Base-by-base conservation (phyloP, 2,888 invertebrate species). In the Philereme vetulata region DNA sequence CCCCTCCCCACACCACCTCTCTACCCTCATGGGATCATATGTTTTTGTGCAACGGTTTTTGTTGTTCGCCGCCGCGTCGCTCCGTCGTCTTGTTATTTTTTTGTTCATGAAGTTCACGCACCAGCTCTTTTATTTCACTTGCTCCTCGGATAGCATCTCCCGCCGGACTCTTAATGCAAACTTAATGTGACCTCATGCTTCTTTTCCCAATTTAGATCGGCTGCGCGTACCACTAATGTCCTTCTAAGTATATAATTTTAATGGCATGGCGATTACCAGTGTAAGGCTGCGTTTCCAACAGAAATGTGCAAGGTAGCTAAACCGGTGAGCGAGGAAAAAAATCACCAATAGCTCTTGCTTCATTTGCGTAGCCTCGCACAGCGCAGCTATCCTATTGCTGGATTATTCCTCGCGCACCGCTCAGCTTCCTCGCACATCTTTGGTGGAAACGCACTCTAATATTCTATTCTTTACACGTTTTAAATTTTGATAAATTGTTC, bases 31-130 rank as follows among this genome's bases (percentile, higher is more conserved):
- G 87, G 88, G 90, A 91, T 92, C 92, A 92, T 92, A 92, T 92
- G 92, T 92, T 92, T 92, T 92, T 92, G 86, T 90, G 89, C 90
- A 92, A 91, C 92, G 90, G 92, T 92, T 92, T 92, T 92, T 92
- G 91, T 91, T 90, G 90, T 90, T 90, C 85, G 84, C 90, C 90
- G 90, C 88, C 86, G 85, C 84, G 78, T 80, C 85, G 82, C 79
- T 38, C 38, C 85, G 82, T 81, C 82, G 79, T 85, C 83, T 81
- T 81, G 78, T 88, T 84, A 77, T 88, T 91, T 87, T 21, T 89
- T 89, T 88, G 78, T 80, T 82, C 68, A 81, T 77, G 76, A 80
- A 86, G 81, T 90, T 90, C 88, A 90, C 89, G 89, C 88, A 89
- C 82, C 82, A 84, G 78, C 83, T 89, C 88, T 86, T 88, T 86